phyloP scores from a whole-genome alignment of 2,113 vertebrate species.

The Plotosus lineatus region DNA sequence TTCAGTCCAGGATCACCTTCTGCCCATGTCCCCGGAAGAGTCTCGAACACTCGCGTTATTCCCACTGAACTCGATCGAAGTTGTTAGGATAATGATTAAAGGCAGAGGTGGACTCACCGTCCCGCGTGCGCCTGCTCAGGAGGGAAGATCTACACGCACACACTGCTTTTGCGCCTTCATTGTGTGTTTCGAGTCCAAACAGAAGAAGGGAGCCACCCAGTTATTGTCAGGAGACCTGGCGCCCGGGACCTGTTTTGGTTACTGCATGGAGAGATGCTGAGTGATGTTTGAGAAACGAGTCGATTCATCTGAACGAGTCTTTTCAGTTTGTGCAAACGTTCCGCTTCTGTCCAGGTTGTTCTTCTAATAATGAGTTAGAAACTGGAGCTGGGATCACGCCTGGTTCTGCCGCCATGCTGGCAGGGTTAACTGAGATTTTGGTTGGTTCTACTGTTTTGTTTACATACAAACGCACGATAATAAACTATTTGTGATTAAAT shows the following conservation, averaged over 20 bases:
- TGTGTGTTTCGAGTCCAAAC: conserved; percentile 12
- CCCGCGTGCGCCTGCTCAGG: no score
- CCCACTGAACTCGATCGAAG: not conserved
- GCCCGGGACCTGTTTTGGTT: conserved; percentile 51
- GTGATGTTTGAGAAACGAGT: not conserved
- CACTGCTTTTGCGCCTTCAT: not conserved
- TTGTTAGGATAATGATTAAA: not conserved
- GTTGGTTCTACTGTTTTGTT: not conserved
- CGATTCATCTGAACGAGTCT: conserved; percentile 10
- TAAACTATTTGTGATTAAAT: no score
- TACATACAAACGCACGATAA: not conserved
- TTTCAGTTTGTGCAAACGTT: not conserved
- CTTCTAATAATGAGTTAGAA: not conserved
- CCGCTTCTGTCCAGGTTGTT: not conserved
- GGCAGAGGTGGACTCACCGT: no score
- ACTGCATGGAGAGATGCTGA: conserved; percentile 34
- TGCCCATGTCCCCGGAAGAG: not conserved
- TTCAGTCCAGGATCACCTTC: not conserved
- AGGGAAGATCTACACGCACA: no score
- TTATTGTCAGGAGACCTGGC: conserved; percentile 47
- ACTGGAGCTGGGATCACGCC: not conserved
- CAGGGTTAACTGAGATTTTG: not conserved
- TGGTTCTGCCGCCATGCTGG: not conserved
- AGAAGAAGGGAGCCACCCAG: conserved; percentile 46
- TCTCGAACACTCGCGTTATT: not conserved